Evolutionary conservation across 64 coral and sea anemone species (phyloP), one percentile per base, ranked within the genome.

Genomic region (Dendronephthya gigantea): DNA sequence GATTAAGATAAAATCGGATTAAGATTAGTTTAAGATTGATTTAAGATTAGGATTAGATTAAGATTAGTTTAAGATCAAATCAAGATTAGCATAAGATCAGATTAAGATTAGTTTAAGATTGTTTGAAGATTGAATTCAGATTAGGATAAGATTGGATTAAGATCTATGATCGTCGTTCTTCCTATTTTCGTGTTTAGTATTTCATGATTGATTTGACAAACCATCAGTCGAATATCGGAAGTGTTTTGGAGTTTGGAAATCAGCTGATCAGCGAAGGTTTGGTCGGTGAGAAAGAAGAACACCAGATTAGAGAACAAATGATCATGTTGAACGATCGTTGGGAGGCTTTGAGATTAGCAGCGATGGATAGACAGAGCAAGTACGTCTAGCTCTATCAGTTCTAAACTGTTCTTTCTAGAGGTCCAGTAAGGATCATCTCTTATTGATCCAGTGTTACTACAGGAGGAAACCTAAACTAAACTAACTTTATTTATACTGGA

Each of bases 191-290:
- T 75, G 25, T 17, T 13, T 32, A 98, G 94, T 92, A 98, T 72
- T 98, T 98, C 32, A 98, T 98, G 94, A 98, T 98, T 90, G 94
- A 98, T 79, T 51, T 98, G 45, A 98, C 94, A 3, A 92, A 92
- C 23, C 94, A 98, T 87, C 94, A 98, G 84, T 81, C 94, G 1
- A 93, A 88, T 9, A 92, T 98, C 14, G 94, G 94, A 7, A 89
- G 89, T 5, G 94, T 98, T 8, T 82, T 98, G 62, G 94, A 98
- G 92, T 98, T 93, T 85, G 94, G 94, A 9, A 98, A 98, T 82
- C 94, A 97, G 84, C 45, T 97, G 66, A 97, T 97, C 14, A 93
- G 94, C n/a, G 94, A 97, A 49, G 94, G 94, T 6, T 72, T 97
- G 35, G 94, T 97, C 19, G 90, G 85, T 49, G 94, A 97, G 22